These are phyloP conservation scores for Agrypnia vestita DNA, from an alignment of 1,140 invertebrate genomes.

Conservation along the genomic window DNA sequence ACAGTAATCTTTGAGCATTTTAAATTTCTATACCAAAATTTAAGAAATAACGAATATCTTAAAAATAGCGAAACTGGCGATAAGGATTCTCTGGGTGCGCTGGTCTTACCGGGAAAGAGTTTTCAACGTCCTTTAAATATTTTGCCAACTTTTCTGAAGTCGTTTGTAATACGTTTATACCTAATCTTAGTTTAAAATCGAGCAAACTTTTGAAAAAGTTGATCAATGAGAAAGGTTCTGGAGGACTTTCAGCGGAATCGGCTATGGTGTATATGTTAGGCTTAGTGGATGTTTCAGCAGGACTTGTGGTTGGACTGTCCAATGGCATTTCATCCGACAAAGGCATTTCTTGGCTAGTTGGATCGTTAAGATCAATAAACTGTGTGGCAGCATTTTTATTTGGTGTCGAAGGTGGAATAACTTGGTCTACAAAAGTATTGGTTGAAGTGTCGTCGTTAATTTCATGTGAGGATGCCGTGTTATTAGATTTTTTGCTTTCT, in stretches of 20 bases:
- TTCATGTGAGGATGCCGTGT: too few relatives aligned
- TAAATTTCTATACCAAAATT: neutral
- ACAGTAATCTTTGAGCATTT: conserved; percentile 22
- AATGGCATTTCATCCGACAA: too few relatives aligned
- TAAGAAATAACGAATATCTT: neutral
- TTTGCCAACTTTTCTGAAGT: conserved; percentile 69
- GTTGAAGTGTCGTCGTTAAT: too few relatives aligned
- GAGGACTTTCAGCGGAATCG: neutral
- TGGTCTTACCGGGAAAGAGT: conserved; percentile 61
- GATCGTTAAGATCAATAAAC: too few relatives aligned
- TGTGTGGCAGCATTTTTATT: too few relatives aligned
- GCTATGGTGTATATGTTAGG: too few relatives aligned
- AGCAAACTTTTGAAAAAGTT: conserved; percentile 68
- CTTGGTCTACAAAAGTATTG: too few relatives aligned
- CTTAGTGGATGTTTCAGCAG: too few relatives aligned
- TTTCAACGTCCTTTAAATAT: conserved; percentile 68
- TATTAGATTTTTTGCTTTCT: too few relatives aligned
- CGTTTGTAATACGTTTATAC: conserved; percentile 69
- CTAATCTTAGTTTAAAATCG: conserved; percentile 70
- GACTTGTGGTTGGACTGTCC: too few relatives aligned
- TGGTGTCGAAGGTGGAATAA: too few relatives aligned
- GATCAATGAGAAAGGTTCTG: conserved; percentile 64
- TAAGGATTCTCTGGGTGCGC: conserved; percentile 61
- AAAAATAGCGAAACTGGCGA: neutral
- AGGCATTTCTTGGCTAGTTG: too few relatives aligned